Evolutionary conservation across 2,797 vertebrate genomes (phyloP).

Genomic region (Acipenser ruthenus): DNA sequence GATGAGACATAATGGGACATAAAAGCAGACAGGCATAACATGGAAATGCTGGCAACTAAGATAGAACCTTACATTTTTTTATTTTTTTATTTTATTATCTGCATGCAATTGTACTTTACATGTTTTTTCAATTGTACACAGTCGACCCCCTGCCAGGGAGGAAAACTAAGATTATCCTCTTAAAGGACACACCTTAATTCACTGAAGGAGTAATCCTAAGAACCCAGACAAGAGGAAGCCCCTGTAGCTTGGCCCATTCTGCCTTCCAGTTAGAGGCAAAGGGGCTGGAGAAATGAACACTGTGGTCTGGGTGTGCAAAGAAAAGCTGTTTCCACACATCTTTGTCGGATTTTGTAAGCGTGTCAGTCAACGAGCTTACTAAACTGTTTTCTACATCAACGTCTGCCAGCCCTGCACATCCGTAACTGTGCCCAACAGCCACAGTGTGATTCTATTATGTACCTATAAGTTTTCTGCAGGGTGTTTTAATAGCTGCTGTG

Average conservation of each 20-base stretch:
- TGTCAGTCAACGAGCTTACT: no score
- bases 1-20: constrained; percentile 11
- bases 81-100: neutral
- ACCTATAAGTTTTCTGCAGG: no score
- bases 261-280: neutral
- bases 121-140: neutral
- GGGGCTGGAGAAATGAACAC: no score
- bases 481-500: no score
- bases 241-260: neutral
- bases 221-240: neutral
- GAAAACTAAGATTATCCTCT: constrained; percentile 3
- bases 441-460: no score
- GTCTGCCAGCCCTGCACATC: no score
- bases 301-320: no score
- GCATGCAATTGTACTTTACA: neutral
- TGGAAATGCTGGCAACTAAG: constrained; percentile 11
- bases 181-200: constrained; percentile 1
- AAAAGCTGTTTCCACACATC: no score
- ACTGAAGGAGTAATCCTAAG: neutral
- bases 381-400: no score
- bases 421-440: no score
- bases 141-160: neutral
- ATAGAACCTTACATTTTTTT: neutral
- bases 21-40: constrained; percentile 22
- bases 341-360: no score